Conservation (phyloP, 2,797 vertebrate species). For the Protosalanx chinensis region DNA sequence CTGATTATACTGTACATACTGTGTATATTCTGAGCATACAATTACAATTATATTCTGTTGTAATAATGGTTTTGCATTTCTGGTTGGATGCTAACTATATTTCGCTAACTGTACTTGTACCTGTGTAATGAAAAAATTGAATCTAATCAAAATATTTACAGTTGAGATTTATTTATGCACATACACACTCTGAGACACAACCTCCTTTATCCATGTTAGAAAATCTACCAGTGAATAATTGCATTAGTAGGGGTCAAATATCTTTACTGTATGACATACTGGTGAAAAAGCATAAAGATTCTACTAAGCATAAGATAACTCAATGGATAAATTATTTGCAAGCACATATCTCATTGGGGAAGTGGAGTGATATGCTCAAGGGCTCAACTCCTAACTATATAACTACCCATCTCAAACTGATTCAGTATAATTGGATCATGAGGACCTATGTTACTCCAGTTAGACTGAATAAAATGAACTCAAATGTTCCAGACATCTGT, state of each 20-base stretch:
- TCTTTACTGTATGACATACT: constrained; percentile 7
- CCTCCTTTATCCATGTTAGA: constrained; percentile 1
- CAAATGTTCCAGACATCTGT: constrained; percentile 4
- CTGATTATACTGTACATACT: too few species aligned
- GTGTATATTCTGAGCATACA: too few species aligned
- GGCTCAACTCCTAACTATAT: neutral
- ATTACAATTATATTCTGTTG: too few species aligned
- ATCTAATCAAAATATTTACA: neutral
- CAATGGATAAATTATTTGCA: constrained; percentile 9
- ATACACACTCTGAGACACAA: constrained; percentile 4
- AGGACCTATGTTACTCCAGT: constrained; percentile 7
- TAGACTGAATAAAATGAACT: constrained; percentile 5
- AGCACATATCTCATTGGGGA: constrained; percentile 4
- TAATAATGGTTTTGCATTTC: too few species aligned
- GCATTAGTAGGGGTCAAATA: constrained; percentile 7
- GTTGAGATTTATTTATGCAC: constrained; percentile 9
- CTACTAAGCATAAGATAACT: constrained; percentile 6
- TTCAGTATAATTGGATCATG: constrained; percentile 20
- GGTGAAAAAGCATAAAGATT: neutral
- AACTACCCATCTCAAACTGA: constrained; percentile 8
- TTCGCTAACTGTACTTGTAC: too few species aligned
- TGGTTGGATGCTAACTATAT: too few species aligned
- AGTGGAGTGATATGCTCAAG: neutral
- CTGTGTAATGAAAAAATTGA: too few species aligned
- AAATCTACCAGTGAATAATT: constrained; percentile 4